A percentile compares a stretch with the other conserved stretches of the same genome.
phyloP scores from a whole-genome alignment of 2,797 vertebrate genomes.

The Neoniphon sammara region DNA sequence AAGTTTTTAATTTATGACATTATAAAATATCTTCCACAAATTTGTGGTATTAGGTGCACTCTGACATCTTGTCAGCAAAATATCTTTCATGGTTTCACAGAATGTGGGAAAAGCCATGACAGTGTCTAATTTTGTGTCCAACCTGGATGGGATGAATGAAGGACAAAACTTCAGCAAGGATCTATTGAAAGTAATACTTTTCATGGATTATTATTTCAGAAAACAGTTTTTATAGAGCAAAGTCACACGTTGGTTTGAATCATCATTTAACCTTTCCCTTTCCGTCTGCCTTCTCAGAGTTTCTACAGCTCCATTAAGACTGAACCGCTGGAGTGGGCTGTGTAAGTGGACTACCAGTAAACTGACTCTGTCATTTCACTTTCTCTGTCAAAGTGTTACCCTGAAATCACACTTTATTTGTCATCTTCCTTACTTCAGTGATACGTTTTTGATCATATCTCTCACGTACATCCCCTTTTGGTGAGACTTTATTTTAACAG shows the following conservation, averaged over 20 bases:
- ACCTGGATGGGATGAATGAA: constrained; percentile 88
- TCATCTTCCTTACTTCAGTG: background rate
- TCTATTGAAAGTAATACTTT: constrained; percentile 85
- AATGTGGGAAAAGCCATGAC: constrained; percentile 92
- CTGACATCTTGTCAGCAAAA: background rate
- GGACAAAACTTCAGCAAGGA: constrained; percentile 88
- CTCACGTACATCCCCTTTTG: background rate
- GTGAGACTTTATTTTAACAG: no score
- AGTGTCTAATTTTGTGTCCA: constrained; percentile 87
- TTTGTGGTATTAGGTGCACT: background rate
- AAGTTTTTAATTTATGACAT: background rate
- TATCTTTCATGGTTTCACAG: constrained; percentile 70
- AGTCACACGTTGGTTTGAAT: background rate
- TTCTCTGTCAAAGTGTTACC: background rate
- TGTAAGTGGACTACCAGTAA: constrained; percentile 82
- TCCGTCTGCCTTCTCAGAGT: constrained; percentile 74
- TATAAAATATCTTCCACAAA: background rate
- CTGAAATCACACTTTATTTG: background rate
- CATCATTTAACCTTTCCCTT: background rate
- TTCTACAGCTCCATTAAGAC: constrained; percentile 90
- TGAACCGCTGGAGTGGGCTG: constrained; percentile 88
- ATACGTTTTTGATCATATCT: background rate
- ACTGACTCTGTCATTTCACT: no score
- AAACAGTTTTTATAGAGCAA: background rate
- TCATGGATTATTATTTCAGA: background rate